Conservation (phyloP, 2,797 vertebrate species). For the Pangasius macronema region DNA sequence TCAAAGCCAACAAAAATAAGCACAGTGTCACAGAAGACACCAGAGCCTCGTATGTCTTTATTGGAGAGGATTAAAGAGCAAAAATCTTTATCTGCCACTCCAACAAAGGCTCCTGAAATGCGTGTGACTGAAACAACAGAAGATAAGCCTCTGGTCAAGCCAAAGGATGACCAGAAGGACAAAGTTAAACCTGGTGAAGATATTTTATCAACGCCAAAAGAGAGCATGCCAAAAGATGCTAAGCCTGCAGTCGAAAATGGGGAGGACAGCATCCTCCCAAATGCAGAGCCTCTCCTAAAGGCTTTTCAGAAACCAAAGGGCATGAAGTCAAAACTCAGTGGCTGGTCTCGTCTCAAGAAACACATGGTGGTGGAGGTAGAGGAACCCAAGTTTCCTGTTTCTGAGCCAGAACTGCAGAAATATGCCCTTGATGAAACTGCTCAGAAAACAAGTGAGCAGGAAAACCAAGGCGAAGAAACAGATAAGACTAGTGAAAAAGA, state of each 20-base stretch:
- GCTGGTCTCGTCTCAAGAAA: constrained; percentile 89
- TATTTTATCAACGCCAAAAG: constrained; percentile 43
- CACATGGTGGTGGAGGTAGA: constrained; percentile 86
- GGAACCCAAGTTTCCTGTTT: constrained; percentile 71
- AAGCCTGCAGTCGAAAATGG: constrained; percentile 40
- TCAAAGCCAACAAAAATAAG: constrained; percentile 51
- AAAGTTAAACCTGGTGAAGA: constrained; percentile 45
- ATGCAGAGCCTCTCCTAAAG: constrained; percentile 68
- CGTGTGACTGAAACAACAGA: constrained; percentile 36
- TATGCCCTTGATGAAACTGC: constrained; percentile 43
- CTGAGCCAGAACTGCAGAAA: constrained; percentile 49
- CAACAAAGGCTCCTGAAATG: constrained; percentile 41
- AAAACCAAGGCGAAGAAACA: constrained; percentile 35
- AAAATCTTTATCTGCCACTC: constrained; percentile 26
- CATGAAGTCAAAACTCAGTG: constrained; percentile 71
- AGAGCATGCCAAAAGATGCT: constrained; percentile 45
- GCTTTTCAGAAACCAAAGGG: constrained; percentile 71
- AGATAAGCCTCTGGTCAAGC: constrained; percentile 45
- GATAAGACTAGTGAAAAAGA: constrained; percentile 49
- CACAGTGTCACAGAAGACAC: constrained; percentile 51
- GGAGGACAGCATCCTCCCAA: constrained; percentile 40
- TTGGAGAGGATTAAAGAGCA: constrained; percentile 54
- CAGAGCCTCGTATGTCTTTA: constrained; percentile 37
- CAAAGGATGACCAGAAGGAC: constrained; percentile 43
- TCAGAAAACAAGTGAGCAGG: constrained; percentile 52